Base-by-base conservation (phyloP, 1,140 invertebrate genomes). In the Ceratitis capitata region DNA sequence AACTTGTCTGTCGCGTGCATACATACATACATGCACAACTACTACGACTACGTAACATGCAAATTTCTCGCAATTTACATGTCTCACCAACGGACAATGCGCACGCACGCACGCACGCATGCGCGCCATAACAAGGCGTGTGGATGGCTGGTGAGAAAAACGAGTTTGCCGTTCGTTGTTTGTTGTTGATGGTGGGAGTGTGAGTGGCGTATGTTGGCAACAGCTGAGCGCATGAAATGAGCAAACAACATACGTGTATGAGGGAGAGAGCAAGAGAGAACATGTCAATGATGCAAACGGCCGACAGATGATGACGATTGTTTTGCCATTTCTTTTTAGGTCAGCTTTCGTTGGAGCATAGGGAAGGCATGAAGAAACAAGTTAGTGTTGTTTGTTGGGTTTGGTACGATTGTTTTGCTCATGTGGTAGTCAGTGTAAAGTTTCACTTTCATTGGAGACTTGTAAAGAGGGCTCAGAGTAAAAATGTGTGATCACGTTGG, bases 61-160 rank as follows among this genome's bases (percentile, higher is more conserved):
- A 78, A 78, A 78, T 78, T 78, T 78, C 69, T 78, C 69, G 69
- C 35, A 78, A 78, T 78, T 78, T 78, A 45, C 69, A 78, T 78
- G 19, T 78, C 32, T 78, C 64, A 47, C 69, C 5, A n/a, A 14
- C 69, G 1, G 69, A 78, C 69, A 47, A 10, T 23, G 51, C 16
- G 56, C 56, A 39, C 39, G 45, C 69, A 39, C 69, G 51, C 16
- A 26, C 56, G 69, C 39, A 78, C 69, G 69, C 69, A 78, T 78
- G 69, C 69, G 69, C 69, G 69, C 39, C 19, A 19, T 78, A 45
- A 35, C 69, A 78, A 42, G 32, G 29, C 23, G 32, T 64, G 58
- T 26, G 58, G 23, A 10, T 6, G 58, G 23, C 7, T 6, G 29
- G 26, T 29, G 23, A 29, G 56, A 26, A 0, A 29, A 58, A 23